Conservation (phyloP, 2,113 vertebrate species). For the Motacilla alba region DNA sequence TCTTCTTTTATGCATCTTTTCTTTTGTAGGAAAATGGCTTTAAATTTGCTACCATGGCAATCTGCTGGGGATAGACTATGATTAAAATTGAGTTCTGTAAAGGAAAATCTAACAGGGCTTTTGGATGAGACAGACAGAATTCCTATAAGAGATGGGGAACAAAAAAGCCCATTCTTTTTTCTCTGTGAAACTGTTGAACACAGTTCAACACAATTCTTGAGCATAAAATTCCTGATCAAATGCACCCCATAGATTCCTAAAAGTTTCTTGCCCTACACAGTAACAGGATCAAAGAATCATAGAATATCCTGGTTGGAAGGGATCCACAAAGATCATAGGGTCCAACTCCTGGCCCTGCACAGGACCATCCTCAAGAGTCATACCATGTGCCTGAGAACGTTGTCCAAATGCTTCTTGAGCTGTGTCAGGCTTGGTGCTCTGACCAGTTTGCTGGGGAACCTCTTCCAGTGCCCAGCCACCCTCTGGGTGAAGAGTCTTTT, state of each 20-base stretch:
- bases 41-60: neutral
- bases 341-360: neutral
- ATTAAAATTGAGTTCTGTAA: neutral
- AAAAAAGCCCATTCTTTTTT: neutral
- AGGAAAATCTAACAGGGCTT: neutral
- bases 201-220: neutral
- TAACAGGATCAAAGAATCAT: neutral
- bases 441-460: too few species aligned
- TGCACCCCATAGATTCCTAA: neutral
- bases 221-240: neutral
- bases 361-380: neutral
- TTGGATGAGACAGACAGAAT: neutral
- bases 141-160: neutral
- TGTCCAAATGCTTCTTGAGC: neutral
- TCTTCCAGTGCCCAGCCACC: neutral
- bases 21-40: neutral
- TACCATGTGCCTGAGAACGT: fast-evolving
- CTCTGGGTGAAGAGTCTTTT: neutral
- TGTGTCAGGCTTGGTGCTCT: neutral
- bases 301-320: neutral
- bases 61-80: neutral
- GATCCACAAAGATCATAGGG: neutral
- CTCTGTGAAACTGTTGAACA: neutral
- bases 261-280: neutral
- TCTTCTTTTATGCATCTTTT: neutral